Percentiles rank a stretch among this genome's conserved stretches.
These are phyloP conservation scores for Zophobas morio DNA, from an alignment of 1,140 invertebrate genomes.

Conservation along the genomic window DNA sequence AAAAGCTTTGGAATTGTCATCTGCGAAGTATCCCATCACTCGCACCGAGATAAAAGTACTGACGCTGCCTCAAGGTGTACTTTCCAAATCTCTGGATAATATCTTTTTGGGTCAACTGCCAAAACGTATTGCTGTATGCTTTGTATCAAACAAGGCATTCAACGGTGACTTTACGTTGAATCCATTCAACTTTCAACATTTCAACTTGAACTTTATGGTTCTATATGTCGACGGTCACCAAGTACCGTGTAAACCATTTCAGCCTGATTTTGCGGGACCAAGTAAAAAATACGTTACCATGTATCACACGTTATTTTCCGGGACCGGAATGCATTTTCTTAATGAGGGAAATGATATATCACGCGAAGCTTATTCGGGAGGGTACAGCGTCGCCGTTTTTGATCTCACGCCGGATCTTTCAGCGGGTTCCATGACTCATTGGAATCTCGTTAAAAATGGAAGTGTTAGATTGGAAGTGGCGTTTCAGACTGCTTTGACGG, in stretches of 20 bases:
- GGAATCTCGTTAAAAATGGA: conserved; percentile 58
- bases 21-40: background rate
- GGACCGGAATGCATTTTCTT: background rate
- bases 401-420: background rate
- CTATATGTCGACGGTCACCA: background rate
- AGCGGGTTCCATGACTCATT: background rate
- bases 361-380: too few species aligned
- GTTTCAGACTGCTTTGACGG: conserved; percentile 57
- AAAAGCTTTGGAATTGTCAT: too few species aligned
- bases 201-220: background rate
- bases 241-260: background rate
- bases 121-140: background rate
- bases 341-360: background rate
- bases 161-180: conserved; percentile 1
- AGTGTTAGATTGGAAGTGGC: conserved; percentile 61
- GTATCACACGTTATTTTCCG: background rate
- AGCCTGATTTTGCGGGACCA: background rate
- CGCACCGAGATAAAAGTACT: background rate
- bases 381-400: background rate
- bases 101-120: conserved; percentile 6
- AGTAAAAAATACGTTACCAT: background rate
- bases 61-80: too few species aligned
- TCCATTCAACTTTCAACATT: conserved; percentile 7
- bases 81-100: background rate
- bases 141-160: conserved; percentile 6